phyloP scores from a whole-genome alignment of 2,797 vertebrate genomes.

The Alectoris magna region DNA sequence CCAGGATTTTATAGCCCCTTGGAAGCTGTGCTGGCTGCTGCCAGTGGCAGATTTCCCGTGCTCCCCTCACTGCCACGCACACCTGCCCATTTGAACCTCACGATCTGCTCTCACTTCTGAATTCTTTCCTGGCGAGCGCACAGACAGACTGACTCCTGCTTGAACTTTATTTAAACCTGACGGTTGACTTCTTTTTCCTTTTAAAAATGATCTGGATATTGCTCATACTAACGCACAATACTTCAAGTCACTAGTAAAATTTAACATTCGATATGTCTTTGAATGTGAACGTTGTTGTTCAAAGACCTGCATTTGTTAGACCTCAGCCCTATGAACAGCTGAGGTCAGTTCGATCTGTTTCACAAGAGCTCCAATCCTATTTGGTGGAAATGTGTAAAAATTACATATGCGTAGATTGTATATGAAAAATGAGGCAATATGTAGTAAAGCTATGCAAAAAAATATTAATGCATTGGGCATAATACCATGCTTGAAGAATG shows the following conservation, averaged over 20 bases:
- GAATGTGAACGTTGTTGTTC: neutral
- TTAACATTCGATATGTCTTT: neutral
- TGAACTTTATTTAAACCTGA: neutral
- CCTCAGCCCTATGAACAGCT: neutral
- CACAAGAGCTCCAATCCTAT: neutral
- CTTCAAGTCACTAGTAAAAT: neutral
- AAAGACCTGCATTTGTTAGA: neutral
- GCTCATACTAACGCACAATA: neutral
- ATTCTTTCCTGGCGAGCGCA: neutral
- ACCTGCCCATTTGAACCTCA: neutral
- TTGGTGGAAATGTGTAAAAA: neutral
- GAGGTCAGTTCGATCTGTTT: neutral
- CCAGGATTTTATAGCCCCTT: neutral
- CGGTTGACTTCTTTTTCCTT: neutral
- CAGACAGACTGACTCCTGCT: neutral
- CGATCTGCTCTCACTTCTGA: neutral
- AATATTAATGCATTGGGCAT: neutral
- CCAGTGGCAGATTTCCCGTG: neutral
- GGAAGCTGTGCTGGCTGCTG: constrained; percentile 11
- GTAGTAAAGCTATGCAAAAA: neutral
- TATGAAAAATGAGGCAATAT: neutral
- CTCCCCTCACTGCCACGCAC: rapidly evolving
- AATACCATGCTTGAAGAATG: neutral
- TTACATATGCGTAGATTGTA: neutral
- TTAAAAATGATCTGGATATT: neutral